Conservation (phyloP, 2,113 vertebrate species). For the Alosa alosa region DNA sequence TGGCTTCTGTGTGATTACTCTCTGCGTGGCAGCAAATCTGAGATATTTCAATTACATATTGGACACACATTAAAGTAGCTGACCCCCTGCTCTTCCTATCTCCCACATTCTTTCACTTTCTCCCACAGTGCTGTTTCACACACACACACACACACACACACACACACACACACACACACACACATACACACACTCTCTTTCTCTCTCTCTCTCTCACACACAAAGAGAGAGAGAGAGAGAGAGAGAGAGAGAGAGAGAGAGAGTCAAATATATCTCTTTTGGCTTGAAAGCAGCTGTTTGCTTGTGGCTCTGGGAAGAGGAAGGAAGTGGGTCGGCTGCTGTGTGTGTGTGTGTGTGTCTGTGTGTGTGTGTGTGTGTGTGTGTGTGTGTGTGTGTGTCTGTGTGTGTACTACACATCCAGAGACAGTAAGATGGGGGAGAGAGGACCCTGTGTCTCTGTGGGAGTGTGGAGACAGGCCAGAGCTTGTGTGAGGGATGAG, state of each 20-base stretch:
- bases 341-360: not conserved
- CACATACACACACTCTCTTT: not conserved
- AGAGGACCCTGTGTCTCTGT: not conserved
- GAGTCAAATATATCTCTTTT: not conserved
- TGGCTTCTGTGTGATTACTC: not conserved
- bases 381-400: not conserved
- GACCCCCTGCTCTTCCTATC: not conserved
- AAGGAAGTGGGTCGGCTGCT: not conserved
- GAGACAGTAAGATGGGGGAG: not conserved
- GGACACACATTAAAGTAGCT: not conserved
- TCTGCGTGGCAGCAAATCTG: not conserved
- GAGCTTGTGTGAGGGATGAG: not conserved
- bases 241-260: not conserved
- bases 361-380: constrained; percentile 4
- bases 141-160: not conserved
- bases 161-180: not conserved
- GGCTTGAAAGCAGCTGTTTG: not conserved
- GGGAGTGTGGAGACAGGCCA: not conserved
- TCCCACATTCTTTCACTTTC: not conserved
- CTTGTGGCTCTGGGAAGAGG: constrained; percentile 15
- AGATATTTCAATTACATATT: not conserved
- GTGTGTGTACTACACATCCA: not conserved
- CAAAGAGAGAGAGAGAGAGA: too few species aligned
- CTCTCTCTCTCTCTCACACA: not conserved
- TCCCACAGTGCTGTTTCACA: not conserved